Conservation (phyloP, 2,888 invertebrate species). For the Drosophila lacicola region DNA sequence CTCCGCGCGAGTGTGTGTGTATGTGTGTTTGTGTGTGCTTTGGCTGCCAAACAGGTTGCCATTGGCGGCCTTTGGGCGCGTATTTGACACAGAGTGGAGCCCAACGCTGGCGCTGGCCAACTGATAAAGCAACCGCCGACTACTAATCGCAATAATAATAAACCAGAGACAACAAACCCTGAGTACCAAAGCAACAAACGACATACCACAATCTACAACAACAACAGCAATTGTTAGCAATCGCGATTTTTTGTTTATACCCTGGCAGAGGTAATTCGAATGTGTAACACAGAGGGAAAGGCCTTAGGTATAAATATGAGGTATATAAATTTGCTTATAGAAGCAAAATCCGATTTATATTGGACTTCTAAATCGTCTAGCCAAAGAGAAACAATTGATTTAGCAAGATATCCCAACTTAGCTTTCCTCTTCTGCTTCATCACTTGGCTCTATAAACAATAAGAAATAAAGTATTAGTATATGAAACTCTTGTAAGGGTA, state of each 20-base stretch:
- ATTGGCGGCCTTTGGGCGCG: slow-evolving; percentile 5
- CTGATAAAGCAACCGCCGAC: slow-evolving; percentile 21
- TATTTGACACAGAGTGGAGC: not conserved
- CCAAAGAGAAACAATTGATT: no score
- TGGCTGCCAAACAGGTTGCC: slow-evolving; percentile 22
- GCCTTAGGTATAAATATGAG: no score
- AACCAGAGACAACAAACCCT: slow-evolving; percentile 21
- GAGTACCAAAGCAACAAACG: slow-evolving; percentile 15
- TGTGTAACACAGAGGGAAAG: no score
- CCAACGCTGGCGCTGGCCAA: slow-evolving; percentile 13
- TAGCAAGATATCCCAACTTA: no score
- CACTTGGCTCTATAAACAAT: no score
- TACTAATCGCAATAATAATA: slow-evolving; percentile 28
- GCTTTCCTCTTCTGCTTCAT: no score
- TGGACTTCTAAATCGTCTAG: no score
- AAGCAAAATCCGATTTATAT: no score
- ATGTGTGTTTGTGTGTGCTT: slow-evolving; percentile 7
- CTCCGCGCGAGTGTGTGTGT: not conserved
- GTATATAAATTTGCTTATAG: no score
- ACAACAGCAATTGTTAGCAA: slow-evolving; percentile 4
- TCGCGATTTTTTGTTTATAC: not conserved
- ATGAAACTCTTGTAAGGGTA: not conserved
- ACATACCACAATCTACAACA: not conserved
- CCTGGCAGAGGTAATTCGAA: no score
- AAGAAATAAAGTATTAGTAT: no score